These are phyloP conservation scores for Mimumesa dahlbomi DNA, from an alignment of 2,888 invertebrate species.

Conservation along the genomic window DNA sequence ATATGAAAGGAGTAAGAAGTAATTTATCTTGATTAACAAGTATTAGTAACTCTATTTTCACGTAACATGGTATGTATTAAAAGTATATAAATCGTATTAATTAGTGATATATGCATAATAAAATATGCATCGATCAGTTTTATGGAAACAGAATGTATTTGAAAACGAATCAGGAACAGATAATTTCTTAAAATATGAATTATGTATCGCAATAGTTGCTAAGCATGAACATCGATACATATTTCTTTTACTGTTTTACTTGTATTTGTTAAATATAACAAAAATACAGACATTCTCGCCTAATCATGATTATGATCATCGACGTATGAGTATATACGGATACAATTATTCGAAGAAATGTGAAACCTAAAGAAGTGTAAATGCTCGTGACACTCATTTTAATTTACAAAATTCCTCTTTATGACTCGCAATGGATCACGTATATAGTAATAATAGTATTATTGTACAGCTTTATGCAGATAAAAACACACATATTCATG, in stretches of 20 bases:
- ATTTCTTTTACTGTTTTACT: constrained; percentile 14
- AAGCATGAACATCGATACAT: neutral
- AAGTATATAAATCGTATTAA: constrained; percentile 3
- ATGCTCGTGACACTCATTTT: constrained; percentile 62
- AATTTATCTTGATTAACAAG: neutral
- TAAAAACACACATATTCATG: constrained; percentile 78
- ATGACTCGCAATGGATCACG: constrained; percentile 64
- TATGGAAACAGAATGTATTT: neutral
- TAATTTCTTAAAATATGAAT: constrained; percentile 1
- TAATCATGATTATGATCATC: constrained; percentile 24
- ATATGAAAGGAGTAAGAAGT: neutral
- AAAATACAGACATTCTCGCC: constrained; percentile 41
- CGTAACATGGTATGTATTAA: neutral
- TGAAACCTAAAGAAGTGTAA: constrained; percentile 61
- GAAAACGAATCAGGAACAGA: constrained; percentile 2
- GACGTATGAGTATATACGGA: constrained; percentile 40
- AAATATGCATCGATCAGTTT: neutral
- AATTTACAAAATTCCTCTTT: constrained; percentile 71
- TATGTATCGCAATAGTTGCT: neutral
- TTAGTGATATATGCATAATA: constrained; percentile 1
- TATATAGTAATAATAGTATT: constrained; percentile 70
- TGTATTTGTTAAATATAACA: constrained; percentile 43
- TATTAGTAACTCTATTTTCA: constrained; percentile 1
- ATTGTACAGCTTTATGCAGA: constrained; percentile 75
- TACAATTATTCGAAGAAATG: constrained; percentile 42